Conservation (phyloP, 2,113 vertebrate species). For the Lophius piscatorius region DNA sequence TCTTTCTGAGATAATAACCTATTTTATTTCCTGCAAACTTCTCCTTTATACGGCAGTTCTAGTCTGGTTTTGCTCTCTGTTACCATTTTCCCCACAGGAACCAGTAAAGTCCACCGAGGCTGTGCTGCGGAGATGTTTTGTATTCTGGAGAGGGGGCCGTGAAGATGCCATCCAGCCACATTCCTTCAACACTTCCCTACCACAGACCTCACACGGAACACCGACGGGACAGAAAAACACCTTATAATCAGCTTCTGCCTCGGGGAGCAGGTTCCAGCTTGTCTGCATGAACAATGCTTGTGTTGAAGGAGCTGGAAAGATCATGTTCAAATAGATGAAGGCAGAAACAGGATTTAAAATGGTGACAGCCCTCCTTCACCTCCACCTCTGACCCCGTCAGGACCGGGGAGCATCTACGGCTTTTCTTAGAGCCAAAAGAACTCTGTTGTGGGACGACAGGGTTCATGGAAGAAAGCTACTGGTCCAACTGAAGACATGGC, state of each 20-base stretch:
- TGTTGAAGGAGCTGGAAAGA: slow-evolving; percentile 42
- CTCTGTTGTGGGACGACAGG: too few species aligned
- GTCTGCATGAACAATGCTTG: slow-evolving; percentile 48
- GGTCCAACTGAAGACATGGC: neutral
- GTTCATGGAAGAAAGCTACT: neutral
- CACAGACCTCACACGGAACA: slow-evolving; percentile 54
- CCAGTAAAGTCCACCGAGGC: slow-evolving; percentile 1
- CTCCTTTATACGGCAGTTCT: neutral
- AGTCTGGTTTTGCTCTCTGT: neutral
- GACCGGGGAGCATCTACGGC: too few species aligned
- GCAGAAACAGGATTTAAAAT: slow-evolving; percentile 25
- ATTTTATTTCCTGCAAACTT: neutral
- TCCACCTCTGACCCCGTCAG: neutral
- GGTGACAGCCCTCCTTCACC: neutral
- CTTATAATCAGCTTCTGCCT: slow-evolving; percentile 53
- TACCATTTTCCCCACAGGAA: neutral
- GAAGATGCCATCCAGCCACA: slow-evolving; percentile 33
- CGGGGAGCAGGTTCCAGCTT: slow-evolving; percentile 48
- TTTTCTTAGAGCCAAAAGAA: too few species aligned
- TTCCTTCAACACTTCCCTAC: slow-evolving; percentile 47
- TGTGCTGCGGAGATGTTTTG: slow-evolving; percentile 5
- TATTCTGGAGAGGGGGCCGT: slow-evolving; percentile 24
- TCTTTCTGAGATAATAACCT: too few species aligned
- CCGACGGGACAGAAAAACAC: slow-evolving; percentile 27
- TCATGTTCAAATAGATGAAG: slow-evolving; percentile 52